These are phyloP conservation scores for Microcebus tavaratra DNA, from an alignment of 2,113 vertebrate genomes.

Conservation along the genomic window DNA sequence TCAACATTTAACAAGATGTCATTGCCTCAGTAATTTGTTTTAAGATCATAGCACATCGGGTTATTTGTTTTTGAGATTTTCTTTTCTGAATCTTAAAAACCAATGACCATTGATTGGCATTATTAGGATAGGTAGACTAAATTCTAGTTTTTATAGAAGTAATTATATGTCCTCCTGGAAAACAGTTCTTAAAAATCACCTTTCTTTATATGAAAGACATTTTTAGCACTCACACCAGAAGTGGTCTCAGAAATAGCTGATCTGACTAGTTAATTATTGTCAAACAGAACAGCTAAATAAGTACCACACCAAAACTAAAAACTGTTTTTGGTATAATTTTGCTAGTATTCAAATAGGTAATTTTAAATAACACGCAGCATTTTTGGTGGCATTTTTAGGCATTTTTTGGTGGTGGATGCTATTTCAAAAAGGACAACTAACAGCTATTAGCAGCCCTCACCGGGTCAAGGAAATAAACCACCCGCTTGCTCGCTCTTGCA, in stretches of 20 bases:
- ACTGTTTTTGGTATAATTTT: slow-evolving; percentile 39
- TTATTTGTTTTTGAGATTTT: slow-evolving; percentile 32
- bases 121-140: background rate
- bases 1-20: background rate
- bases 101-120: background rate
- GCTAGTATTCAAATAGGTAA: background rate
- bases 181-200: background rate
- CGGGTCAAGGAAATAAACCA: background rate
- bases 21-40: background rate
- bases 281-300: background rate
- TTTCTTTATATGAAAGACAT: slow-evolving; percentile 27
- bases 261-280: slow-evolving; percentile 22
- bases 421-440: slow-evolving; percentile 20
- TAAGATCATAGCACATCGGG: background rate
- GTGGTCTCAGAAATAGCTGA: slow-evolving; percentile 1
- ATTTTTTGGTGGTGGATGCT: background rate
- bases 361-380: background rate
- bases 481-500: background rate
- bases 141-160: background rate
- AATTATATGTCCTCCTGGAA: background rate
- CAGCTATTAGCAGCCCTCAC: background rate
- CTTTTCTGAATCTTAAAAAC: slow-evolving; percentile 40
- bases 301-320: slow-evolving; percentile 23
- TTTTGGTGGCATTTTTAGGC: background rate
- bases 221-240: slow-evolving; percentile 43